These are phyloP conservation scores for Poeciliopsis turrubarensis DNA, from an alignment of 2,113 vertebrate genomes.

Conservation along the genomic window DNA sequence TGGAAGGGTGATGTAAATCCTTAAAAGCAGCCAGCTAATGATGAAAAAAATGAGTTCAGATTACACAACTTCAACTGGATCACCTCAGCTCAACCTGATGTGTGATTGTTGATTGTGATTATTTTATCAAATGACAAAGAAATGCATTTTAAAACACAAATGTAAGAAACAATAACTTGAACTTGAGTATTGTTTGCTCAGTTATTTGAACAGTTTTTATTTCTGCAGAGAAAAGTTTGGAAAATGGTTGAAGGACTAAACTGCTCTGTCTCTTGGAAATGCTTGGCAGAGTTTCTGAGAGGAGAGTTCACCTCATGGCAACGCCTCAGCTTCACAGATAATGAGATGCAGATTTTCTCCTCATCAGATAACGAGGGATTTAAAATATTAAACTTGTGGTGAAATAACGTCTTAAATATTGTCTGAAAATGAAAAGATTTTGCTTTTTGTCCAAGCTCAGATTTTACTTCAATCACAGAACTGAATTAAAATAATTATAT, in stretches of 20 bases:
- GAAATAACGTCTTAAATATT: background rate
- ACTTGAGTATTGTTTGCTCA: background rate
- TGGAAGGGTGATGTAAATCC: conserved; percentile 15
- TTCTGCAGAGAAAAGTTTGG: background rate
- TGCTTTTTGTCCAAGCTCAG: background rate
- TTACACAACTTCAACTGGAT: background rate
- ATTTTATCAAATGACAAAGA: background rate
- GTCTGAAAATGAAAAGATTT: background rate
- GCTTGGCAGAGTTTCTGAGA: conserved; percentile 5
- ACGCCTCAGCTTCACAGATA: background rate
- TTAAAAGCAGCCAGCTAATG: background rate
- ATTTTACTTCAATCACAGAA: background rate
- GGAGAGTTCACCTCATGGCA: background rate
- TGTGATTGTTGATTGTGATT: background rate
- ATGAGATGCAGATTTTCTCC: background rate
- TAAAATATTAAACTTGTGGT: background rate
- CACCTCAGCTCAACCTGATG: background rate
- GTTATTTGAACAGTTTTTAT: background rate
- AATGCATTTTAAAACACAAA: background rate
- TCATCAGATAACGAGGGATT: background rate
- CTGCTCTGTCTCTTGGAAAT: conserved; percentile 9
- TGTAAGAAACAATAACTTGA: background rate
- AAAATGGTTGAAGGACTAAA: conserved; percentile 14
- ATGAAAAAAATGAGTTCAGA: background rate
- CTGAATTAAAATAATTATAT: background rate